phyloP scores from a whole-genome alignment of 2,797 vertebrate species.

The Danio tinwini region DNA sequence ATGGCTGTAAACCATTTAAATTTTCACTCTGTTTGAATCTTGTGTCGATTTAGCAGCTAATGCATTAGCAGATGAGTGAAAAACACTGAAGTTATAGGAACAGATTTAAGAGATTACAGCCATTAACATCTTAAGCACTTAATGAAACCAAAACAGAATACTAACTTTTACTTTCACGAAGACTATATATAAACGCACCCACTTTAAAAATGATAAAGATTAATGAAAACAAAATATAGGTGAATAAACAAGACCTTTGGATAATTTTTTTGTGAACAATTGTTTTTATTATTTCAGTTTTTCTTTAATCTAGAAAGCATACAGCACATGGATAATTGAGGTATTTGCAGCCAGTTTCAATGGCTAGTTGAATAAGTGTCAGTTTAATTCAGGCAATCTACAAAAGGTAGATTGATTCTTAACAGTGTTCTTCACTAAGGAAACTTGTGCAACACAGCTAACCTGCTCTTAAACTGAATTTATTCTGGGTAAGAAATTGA shows the following conservation, averaged over 20 bases:
- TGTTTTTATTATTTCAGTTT: no score
- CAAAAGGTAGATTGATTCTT: no score
- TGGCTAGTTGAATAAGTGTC: no score
- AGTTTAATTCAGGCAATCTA: no score
- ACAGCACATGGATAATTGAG: no score
- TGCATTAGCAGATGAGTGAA: conserved; percentile 72
- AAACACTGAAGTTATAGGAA: conserved; percentile 63
- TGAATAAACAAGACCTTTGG: neutral
- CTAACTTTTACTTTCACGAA: neutral
- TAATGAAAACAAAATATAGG: neutral
- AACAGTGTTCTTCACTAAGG: no score
- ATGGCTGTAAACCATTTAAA: conserved; percentile 57
- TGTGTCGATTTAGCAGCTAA: conserved; percentile 69
- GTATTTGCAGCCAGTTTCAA: no score
- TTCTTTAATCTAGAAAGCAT: no score
- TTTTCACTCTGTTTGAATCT: conserved; percentile 70
- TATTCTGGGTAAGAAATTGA: no score
- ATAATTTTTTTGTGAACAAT: no score
- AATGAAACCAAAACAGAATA: conserved; percentile 67
- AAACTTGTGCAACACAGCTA: no score
- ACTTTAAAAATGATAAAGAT: neutral
- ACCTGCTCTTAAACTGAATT: no score
- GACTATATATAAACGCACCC: neutral
- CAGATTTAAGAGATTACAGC: conserved; percentile 74
- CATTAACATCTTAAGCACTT: conserved; percentile 72